Evolutionary conservation across 2,113 vertebrate species (phyloP).

Genomic region (Otus sunia): DNA sequence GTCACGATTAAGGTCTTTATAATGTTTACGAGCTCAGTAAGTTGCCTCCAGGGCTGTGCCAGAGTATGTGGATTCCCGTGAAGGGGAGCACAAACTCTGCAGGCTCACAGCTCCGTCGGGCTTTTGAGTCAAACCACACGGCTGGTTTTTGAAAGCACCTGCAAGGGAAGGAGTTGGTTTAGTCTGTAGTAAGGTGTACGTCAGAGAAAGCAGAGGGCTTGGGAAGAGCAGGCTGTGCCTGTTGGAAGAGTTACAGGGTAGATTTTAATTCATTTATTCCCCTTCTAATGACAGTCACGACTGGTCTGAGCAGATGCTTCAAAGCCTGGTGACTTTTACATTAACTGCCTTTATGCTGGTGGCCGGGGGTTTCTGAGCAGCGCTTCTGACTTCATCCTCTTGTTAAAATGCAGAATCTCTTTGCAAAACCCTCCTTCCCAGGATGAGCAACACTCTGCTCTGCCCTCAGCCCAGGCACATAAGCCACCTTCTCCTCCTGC

Average conservation of each 20-base stretch:
- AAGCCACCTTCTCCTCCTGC: background rate
- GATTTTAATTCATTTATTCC: background rate
- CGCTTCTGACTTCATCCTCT: rapidly evolving
- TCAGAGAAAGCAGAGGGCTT: background rate
- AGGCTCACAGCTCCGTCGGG: rapidly evolving
- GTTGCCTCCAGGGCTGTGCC: background rate
- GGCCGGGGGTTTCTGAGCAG: background rate
- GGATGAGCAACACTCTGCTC: background rate
- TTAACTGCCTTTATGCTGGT: background rate
- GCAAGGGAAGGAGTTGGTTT: background rate
- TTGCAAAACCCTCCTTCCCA: background rate
- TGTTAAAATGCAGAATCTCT: background rate
- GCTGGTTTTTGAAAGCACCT: background rate
- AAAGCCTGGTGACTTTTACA: background rate
- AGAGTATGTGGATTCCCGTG: background rate
- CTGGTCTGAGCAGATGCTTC: background rate
- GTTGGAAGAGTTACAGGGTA: background rate
- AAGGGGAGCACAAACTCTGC: background rate
- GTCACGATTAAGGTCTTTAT: background rate
- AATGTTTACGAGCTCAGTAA: background rate
- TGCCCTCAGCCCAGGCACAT: background rate
- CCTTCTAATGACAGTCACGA: background rate
- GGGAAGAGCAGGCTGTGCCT: background rate
- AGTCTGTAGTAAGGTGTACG: rapidly evolving
- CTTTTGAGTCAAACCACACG: rapidly evolving